Percentiles rank a stretch among this genome's conserved stretches.
Evolutionary conservation across 2,888 invertebrate species (phyloP).

Genomic region (Pyrgus malvae): DNA sequence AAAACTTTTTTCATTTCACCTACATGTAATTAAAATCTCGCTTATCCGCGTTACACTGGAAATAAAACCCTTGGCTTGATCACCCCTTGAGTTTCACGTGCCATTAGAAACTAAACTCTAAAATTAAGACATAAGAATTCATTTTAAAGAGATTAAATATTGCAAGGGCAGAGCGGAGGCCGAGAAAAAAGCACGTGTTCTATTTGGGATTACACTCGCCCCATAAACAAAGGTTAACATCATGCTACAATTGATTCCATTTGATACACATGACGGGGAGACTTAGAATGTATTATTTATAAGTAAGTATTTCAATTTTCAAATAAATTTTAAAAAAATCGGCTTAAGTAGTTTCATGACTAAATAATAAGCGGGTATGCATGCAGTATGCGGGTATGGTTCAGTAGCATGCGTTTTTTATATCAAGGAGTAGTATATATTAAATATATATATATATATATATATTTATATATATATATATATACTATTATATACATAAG

Average conservation of each 20-base stretch:
- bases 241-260: constrained; percentile 52
- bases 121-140: constrained; percentile 30
- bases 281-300: constrained; percentile 14
- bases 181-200: constrained; percentile 81
- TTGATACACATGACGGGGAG: constrained; percentile 23
- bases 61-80: constrained; percentile 66
- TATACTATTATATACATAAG: too few species aligned
- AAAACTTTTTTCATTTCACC: constrained; percentile 52
- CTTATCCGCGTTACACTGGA: constrained; percentile 72
- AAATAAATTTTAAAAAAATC: too few species aligned
- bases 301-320: constrained; percentile 2
- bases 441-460: too few species aligned
- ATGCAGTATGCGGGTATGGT: too few species aligned
- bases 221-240: constrained; percentile 75
- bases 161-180: constrained; percentile 50
- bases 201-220: constrained; percentile 77
- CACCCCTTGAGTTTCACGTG: constrained; percentile 45
- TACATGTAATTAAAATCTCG: constrained; percentile 73
- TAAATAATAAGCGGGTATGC: too few species aligned
- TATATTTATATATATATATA: too few species aligned
- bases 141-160: constrained; percentile 34
- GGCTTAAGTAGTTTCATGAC: too few species aligned
- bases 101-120: constrained; percentile 41
- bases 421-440: too few species aligned
- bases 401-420: too few species aligned